Conservation (phyloP, 2,797 vertebrate genomes). For the Manis pentadactyla region DNA sequence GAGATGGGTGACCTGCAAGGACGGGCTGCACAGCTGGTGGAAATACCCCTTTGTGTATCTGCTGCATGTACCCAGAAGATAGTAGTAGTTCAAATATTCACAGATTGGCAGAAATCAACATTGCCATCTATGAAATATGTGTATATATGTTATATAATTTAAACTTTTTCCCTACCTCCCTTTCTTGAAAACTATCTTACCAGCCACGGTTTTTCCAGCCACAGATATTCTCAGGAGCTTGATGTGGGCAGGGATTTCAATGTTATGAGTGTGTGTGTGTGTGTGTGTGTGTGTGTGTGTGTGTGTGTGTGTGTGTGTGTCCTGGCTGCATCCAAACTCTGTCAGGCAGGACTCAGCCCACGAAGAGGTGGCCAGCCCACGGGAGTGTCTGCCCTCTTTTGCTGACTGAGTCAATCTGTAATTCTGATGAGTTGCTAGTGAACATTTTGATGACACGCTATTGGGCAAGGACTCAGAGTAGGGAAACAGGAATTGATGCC, state of each 20-base stretch:
- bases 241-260: neutral
- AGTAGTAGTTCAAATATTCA: neutral
- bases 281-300: too few species aligned
- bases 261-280: neutral
- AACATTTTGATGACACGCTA: neutral
- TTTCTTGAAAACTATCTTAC: neutral
- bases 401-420: neutral
- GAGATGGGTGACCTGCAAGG: neutral
- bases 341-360: neutral
- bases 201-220: neutral
- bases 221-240: neutral
- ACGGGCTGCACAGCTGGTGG: too few species aligned
- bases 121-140: neutral
- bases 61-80: neutral
- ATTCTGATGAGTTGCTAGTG: neutral
- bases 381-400: neutral
- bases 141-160: neutral
- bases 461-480: neutral
- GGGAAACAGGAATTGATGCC: neutral
- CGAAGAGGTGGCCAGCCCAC: neutral
- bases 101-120: neutral
- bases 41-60: neutral
- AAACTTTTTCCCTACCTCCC: neutral
- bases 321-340: neutral
- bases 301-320: neutral